phyloP scores from a whole-genome alignment of 2,113 vertebrate genomes.

The Tyrannus savana region DNA sequence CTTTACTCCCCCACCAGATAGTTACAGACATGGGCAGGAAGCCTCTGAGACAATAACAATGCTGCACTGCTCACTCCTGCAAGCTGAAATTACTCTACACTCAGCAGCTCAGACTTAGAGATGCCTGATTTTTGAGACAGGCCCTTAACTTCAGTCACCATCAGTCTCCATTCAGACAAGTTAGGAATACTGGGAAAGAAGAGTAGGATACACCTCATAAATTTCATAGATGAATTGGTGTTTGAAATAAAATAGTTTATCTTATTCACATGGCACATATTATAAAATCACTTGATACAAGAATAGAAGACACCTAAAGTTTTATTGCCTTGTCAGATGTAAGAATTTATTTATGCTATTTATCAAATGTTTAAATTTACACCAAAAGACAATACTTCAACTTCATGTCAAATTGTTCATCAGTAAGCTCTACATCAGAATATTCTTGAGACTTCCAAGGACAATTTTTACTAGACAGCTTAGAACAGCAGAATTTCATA shows the following conservation, averaged over 20 bases:
- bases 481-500: slow-evolving; percentile 43
- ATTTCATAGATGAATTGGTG: not conserved
- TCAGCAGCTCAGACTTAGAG: not conserved
- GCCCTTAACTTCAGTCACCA: not conserved
- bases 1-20: not conserved
- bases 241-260: not conserved
- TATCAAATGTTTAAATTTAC: slow-evolving; percentile 38
- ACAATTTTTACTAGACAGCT: slow-evolving; percentile 23
- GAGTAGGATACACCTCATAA: rapidly evolving
- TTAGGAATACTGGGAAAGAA: not conserved
- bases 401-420: not conserved
- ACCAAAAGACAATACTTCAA: not conserved
- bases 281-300: not conserved
- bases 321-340: not conserved
- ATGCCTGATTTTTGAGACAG: not conserved
- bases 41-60: rapidly evolving
- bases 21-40: not conserved
- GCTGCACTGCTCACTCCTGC: not conserved
- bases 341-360: slow-evolving; percentile 55
- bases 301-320: not conserved
- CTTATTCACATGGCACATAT: not conserved
- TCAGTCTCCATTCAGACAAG: not conserved
- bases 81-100: not conserved
- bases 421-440: not conserved
- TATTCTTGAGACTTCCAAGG: not conserved